Conservation (phyloP, 2,113 vertebrate genomes). For the Candoia aspera region DNA sequence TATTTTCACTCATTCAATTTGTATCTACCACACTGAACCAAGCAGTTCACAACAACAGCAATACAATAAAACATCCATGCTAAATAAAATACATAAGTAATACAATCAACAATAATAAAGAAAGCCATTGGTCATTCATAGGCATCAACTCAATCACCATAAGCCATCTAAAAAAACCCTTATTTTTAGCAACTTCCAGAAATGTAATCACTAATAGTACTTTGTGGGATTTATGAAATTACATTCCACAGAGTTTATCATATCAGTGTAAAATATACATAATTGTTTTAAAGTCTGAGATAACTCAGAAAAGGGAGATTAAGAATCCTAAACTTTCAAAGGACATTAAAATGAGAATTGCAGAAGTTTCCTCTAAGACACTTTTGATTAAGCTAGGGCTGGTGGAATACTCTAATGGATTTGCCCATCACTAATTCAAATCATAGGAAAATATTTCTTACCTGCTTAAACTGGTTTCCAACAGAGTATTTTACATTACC, state of each 20-base stretch:
- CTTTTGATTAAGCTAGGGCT: background rate
- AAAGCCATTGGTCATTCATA: background rate
- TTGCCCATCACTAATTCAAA: slow-evolving; percentile 14
- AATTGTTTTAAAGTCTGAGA: background rate
- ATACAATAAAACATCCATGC: background rate
- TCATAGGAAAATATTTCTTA: slow-evolving; percentile 4
- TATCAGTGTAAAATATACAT: background rate
- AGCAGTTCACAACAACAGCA: background rate
- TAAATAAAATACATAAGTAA: background rate
- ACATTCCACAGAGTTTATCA: background rate
- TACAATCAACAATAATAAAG: background rate
- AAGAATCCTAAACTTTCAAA: background rate
- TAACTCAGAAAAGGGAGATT: background rate
- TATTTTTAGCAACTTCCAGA: background rate
- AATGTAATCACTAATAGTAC: background rate
- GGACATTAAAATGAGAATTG: background rate
- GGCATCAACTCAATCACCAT: background rate
- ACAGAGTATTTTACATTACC: slow-evolving; percentile 28
- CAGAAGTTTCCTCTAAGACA: background rate
- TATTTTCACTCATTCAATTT: background rate
- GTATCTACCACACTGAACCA: background rate
- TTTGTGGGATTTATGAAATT: background rate
- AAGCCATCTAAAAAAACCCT: background rate
- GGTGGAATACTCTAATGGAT: background rate
- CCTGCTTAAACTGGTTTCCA: slow-evolving; percentile 7